These are phyloP conservation scores for Caenorhabditis inopinata DNA, from an alignment of 1,140 invertebrate species.

Conservation along the genomic window DNA sequence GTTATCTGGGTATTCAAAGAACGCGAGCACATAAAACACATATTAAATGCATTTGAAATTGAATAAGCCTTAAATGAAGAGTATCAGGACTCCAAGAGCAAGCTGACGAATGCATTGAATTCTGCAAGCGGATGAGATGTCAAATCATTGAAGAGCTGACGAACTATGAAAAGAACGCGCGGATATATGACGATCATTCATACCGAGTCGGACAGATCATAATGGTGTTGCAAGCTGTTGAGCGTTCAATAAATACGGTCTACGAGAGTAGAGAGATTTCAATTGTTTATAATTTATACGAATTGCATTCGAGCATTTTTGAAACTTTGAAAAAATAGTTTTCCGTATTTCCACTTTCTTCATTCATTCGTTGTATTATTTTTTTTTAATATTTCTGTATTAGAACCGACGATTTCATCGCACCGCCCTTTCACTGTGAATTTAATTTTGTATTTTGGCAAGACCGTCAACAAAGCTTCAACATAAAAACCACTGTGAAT, in stretches of 20 bases:
- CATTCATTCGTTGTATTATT: too few species aligned
- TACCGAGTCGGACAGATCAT: slow-evolving; percentile 16
- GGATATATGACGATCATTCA: background rate
- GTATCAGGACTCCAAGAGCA: background rate
- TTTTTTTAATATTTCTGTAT: too few species aligned
- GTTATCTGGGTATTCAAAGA: too few species aligned
- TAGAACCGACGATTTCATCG: too few species aligned
- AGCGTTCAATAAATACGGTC: background rate
- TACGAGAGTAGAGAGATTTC: slow-evolving; percentile 15
- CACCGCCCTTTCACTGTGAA: too few species aligned
- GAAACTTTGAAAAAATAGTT: background rate
- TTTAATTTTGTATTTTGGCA: too few species aligned
- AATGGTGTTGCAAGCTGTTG: background rate
- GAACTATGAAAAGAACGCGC: background rate
- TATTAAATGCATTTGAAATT: too few species aligned
- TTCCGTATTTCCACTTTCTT: too few species aligned
- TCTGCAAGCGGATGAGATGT: background rate
- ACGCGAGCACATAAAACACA: too few species aligned
- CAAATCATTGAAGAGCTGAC: background rate
- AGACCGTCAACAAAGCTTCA: too few species aligned
- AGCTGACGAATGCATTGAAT: background rate
- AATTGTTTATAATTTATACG: slow-evolving; percentile 13
- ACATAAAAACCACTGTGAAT: too few species aligned
- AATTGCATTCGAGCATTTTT: background rate
- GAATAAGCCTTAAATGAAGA: too few species aligned